Evolutionary conservation across 2,113 vertebrate species (phyloP), one percentile per base, ranked within the genome.

Genomic region (Rhinolophus ferrumequinum): DNA sequence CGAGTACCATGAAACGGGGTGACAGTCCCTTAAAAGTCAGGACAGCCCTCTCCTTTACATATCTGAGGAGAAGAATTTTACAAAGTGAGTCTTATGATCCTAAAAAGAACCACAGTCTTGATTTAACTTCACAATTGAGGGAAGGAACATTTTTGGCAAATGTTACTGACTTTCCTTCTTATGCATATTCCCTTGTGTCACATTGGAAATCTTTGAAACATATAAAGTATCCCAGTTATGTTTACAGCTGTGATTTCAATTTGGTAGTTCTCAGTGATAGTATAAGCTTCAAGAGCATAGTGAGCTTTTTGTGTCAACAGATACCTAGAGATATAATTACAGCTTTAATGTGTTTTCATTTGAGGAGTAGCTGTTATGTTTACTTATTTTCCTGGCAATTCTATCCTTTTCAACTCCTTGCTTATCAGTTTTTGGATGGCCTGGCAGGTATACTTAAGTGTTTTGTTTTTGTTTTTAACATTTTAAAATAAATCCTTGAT

Each of bases 341-440:
- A 94, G 69, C 38, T 84, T 95, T 81, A 56, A 56, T 88, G 41
- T 95, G 88, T 90, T 97, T 96, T 95, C 75, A 82, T 87, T 89
- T 95, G 83, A 92, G 82, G 58, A 91, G 24, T 70, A 80, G 70
- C 89, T 96, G 73, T 93, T 96, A 56, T 35, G 62, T 80, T 95
- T 95, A 92, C 90, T 95, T 93, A 86, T 82, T 94, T 95, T 90
- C 84, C 75, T 97, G 89, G 94, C 75, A 64, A 4, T 87, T 92
- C 58, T 95, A 33, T 85, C 79, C 47, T 97, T 96, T 97, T 92
- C 69, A 81, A 13, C 54, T 86, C 69, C 30, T 50, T 94, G 73
- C 72, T 96, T 96, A 95, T 97, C 93, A 89, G 81, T 62, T 96
- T 94, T 96, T 94, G 83, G 79, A 82, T 89, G 75, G 41, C 33